Evolutionary conservation across 2,888 invertebrate genomes (phyloP), one percentile per base, ranked within the genome.

Genomic region (Parnassius mnemosyne): DNA sequence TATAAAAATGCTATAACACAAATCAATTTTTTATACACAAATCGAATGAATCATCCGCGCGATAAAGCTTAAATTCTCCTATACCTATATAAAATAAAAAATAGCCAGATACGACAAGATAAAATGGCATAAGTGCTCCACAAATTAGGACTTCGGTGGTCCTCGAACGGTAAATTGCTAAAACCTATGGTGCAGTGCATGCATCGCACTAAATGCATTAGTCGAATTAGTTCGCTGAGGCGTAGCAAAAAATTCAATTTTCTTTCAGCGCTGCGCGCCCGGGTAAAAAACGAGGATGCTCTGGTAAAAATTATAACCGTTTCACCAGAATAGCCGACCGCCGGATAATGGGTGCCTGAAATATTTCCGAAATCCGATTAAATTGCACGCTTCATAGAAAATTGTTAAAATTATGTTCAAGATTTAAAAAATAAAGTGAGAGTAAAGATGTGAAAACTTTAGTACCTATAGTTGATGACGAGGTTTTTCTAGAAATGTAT

Each of bases 241-340:
- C 88, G 79, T 83, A 77, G 82, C 76, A 82, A 88, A 89, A 89
- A 89, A 90, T 88, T 88, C 86, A 91, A 90, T 91, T 90, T 90
- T 78, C 86, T 76, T 78, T 75, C 81, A 77, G 75, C 84, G 82
- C 74, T 77, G 79, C 78, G 75, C 77, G 75, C 71, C 74, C 77
- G 75, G 76, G 77, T 77, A 81, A 85, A 80, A 83, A 87, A 81
- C 75, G 75, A 79, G 77, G 75, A 73, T 74, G 74, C 69, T 75
- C 76, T 50, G 81, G 75, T 79, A 84, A 87, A 87, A 89, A 86
- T 87, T 89, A 88, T 88, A 87, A 82, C 80, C 84, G 81, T 84
- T 86, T 85, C 85, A 78, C 81, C 81, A 75, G 78, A 73, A 79
- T 75, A 80, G 69, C 75, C 76, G 77, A 73, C 75, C 71, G 46